phyloP scores from a whole-genome alignment of 2,888 invertebrate genomes.

The Rhamphomyia laevipes region DNA sequence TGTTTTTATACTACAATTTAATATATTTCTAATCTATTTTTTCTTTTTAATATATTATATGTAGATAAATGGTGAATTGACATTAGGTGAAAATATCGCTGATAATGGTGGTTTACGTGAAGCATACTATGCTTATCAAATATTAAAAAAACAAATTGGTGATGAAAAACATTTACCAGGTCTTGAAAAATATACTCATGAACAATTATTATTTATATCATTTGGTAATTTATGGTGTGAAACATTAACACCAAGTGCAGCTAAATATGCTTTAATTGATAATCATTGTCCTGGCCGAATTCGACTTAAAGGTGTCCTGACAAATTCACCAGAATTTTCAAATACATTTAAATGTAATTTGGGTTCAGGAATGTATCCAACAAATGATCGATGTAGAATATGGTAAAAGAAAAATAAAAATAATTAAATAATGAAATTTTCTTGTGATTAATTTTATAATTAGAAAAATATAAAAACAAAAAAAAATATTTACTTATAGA shows the following conservation, averaged over 20 bases:
- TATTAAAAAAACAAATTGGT: slow-evolving; percentile 45
- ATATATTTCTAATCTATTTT: neutral
- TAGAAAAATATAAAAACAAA: too few species aligned
- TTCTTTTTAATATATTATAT: neutral
- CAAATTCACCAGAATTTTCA: slow-evolving; percentile 63
- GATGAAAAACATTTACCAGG: slow-evolving; percentile 58
- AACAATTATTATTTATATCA: slow-evolving; percentile 69
- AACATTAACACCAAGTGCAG: slow-evolving; percentile 49
- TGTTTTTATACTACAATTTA: neutral
- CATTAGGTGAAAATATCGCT: slow-evolving; percentile 71
- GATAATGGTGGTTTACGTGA: slow-evolving; percentile 73
- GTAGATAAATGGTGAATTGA: slow-evolving; percentile 57
- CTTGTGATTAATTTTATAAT: too few species aligned
- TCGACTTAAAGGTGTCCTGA: slow-evolving; percentile 54
- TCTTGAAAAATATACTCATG: slow-evolving; percentile 54
- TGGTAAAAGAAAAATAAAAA: slow-evolving; percentile 32
- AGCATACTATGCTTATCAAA: slow-evolving; percentile 55
- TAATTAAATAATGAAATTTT: too few species aligned
- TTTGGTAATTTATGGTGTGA: slow-evolving; percentile 85
- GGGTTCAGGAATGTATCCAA: slow-evolving; percentile 45
- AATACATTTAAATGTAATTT: slow-evolving; percentile 46
- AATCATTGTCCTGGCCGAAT: slow-evolving; percentile 63
- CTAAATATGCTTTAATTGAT: slow-evolving; percentile 53
- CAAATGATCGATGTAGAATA: slow-evolving; percentile 39
- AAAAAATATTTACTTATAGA: too few species aligned